Conservation (phyloP, 2,797 vertebrate genomes). For the Schizopygopsis malacanthus region DNA sequence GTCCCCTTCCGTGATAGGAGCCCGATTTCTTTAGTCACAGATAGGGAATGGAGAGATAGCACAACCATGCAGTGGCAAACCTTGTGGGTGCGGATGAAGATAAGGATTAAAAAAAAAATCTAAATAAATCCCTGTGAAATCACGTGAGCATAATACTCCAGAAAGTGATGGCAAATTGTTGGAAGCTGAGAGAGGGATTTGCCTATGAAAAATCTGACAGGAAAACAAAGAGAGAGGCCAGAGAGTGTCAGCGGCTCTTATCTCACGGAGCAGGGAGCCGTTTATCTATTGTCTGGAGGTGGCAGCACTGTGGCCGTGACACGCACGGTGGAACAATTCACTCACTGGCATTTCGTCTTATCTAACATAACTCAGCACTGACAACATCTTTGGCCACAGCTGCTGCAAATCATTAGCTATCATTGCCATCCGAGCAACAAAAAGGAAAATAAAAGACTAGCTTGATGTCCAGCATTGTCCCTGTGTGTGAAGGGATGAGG, state of each 20-base stretch:
- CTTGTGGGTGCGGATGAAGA: conserved; percentile 52
- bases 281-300: conserved; percentile 56
- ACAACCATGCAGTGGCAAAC: conserved; percentile 19
- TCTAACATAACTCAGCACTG: conserved; percentile 59
- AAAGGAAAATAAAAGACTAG: conserved; percentile 24
- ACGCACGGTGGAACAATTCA: conserved; percentile 60
- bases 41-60: conserved; percentile 1
- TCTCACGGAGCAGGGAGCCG: conserved; percentile 56
- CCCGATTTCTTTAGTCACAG: background rate
- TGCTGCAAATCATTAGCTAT: conserved; percentile 38
- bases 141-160: conserved; percentile 34
- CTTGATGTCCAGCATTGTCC: conserved; percentile 25
- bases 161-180: conserved; percentile 53
- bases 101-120: conserved; percentile 47
- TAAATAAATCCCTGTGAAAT: conserved; percentile 50
- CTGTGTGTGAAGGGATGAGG: background rate
- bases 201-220: conserved; percentile 63
- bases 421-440: conserved; percentile 36
- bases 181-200: conserved; percentile 64
- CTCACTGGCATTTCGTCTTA: conserved; percentile 61
- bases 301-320: conserved; percentile 43
- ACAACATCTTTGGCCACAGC: conserved; percentile 51
- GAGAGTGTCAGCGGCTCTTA: conserved; percentile 63
- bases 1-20: background rate
- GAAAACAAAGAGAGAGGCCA: conserved; percentile 50